Evolutionary conservation across 2,797 vertebrate species (phyloP), one percentile per base, ranked within the genome.

Genomic region (Hoplostethus atlanticus): DNA sequence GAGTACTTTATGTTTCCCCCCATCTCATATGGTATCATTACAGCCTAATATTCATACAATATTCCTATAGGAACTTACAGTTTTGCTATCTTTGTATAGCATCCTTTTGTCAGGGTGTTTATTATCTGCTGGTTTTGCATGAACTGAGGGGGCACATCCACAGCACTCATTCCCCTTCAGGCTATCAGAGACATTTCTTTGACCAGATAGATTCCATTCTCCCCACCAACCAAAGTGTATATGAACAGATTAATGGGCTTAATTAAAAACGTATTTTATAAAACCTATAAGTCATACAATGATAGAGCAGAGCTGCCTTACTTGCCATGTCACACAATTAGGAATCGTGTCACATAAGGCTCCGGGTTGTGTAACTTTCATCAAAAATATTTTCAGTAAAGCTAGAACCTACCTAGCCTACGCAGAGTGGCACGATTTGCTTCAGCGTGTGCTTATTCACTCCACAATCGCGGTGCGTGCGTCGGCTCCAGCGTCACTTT

Each of bases 401-500:
- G 42, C 40, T 47, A 15, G 21, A 30, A 40, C 34, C 46, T 1
- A 25, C 10, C 17, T 9, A 9, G 40, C 13, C 5, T 12, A 36
- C 9, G 10, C 31, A 62, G 2, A 13, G 15, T 17, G 60, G 44
- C 46, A 50, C 68, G 25, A 42, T 65, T 64, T 63, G 30, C 12
- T 15, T 12, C 11, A 21, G 11, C 36, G 30, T 16, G 50, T 51
- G 50, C 28, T 83, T 76, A 84, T 88, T 84, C 89, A 79, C 68
- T 51, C 12, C 77, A 74, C 79, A 68, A 44, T 53, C 46, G 8
- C 9, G 8, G 52, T 80, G 59, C 40, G 61, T 83, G 80, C 74
- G 81, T 73, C 78, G 76, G 76, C 63, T 68, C 62, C 71, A 21
- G 82, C 89, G 91, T 94, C 91, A 90, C 78, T 81, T 89, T 86